phyloP scores from a whole-genome alignment of 1,140 invertebrate species.

The Pseudomyrmex sp. region DNA sequence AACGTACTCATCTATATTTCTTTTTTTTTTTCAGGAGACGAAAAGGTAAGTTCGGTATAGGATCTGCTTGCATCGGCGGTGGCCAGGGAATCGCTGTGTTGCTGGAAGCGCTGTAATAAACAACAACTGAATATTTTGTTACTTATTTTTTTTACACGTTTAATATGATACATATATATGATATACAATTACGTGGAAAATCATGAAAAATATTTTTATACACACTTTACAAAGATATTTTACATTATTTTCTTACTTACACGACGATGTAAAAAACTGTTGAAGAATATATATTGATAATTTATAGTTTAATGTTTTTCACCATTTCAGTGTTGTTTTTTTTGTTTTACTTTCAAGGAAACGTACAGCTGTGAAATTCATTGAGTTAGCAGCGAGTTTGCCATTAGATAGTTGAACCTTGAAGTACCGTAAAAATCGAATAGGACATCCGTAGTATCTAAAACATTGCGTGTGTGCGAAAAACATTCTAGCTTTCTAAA shows the following conservation, averaged over 20 bases:
- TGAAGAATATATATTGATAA: conserved; percentile 15
- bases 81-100: conserved; percentile 99
- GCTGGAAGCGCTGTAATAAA: conserved; percentile 88
- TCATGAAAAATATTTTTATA: conserved; percentile 25
- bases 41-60: conserved; percentile 94
- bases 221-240: conserved; percentile 17
- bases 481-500: conserved; percentile 12
- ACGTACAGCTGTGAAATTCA: not conserved
- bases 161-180: too few species aligned
- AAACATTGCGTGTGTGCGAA: conserved; percentile 31
- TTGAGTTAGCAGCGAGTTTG: not conserved
- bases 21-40: conserved; percentile 90
- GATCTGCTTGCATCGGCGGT: conserved; percentile 99
- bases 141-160: too few species aligned
- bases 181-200: not conserved
- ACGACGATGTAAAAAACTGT: conserved; percentile 16
- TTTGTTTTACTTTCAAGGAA: not conserved
- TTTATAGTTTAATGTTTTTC: not conserved
- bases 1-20: conserved; percentile 40
- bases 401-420: conserved; percentile 60
- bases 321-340: not conserved
- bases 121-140: too few species aligned
- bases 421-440: conserved; percentile 75
- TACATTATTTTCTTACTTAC: conserved; percentile 31
- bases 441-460: conserved; percentile 76